Conservation (phyloP, 1,140 invertebrate genomes). For the Calliopsis andreniformis region DNA sequence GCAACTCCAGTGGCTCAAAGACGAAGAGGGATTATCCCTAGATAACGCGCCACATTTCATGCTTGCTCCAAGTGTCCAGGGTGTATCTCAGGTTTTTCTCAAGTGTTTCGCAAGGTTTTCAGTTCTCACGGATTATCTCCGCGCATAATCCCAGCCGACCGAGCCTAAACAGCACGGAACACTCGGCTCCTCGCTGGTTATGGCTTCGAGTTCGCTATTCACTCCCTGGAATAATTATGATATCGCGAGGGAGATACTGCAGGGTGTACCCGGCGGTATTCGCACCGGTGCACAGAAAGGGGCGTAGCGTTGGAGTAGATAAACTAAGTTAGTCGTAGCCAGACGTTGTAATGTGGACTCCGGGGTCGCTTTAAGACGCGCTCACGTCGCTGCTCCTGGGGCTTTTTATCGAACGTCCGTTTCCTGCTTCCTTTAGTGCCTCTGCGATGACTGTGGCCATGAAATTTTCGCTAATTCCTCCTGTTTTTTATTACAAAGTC, state of each 20-base stretch:
- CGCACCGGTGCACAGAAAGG: slow-evolving; percentile 49
- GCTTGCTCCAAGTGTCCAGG: too few relatives aligned
- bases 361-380: slow-evolving; percentile 37
- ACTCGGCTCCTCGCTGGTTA: background rate
- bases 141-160: background rate
- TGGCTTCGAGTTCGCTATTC: slow-evolving; percentile 14
- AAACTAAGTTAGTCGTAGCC: slow-evolving; percentile 56
- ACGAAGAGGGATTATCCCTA: too few relatives aligned
- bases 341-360: slow-evolving; percentile 44
- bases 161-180: slow-evolving; percentile 10
- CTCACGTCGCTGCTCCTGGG: background rate
- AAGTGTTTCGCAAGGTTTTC: background rate
- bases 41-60: too few relatives aligned
- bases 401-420: background rate
- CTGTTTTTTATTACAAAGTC: too few relatives aligned
- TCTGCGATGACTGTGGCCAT: too few relatives aligned
- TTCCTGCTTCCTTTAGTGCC: background rate
- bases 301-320: slow-evolving; percentile 49
- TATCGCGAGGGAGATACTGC: slow-evolving; percentile 51
- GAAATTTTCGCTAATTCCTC: too few relatives aligned
- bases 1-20: too few relatives aligned
- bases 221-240: slow-evolving; percentile 43
- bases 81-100: too few relatives aligned
- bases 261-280: slow-evolving; percentile 48
- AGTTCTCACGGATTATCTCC: background rate